Conservation (phyloP, 2,888 invertebrate species). For the Standfussiana lucernea region DNA sequence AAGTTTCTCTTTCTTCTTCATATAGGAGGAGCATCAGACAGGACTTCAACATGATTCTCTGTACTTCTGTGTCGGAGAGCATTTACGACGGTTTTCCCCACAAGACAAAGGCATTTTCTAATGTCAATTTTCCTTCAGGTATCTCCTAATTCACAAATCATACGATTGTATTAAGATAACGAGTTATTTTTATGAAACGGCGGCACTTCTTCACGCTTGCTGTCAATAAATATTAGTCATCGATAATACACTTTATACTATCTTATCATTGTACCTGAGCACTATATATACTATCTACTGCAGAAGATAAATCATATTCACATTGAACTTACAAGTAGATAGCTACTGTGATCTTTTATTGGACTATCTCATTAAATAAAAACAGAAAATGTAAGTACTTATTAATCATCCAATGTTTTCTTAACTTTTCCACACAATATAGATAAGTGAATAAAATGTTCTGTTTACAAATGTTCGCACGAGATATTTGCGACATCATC, state of each 20-base stretch:
- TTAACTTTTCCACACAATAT: not conserved
- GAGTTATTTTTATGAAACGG: not conserved
- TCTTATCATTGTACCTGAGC: not conserved
- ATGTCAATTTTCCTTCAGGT: not conserved
- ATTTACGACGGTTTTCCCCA: not conserved
- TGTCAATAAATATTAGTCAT: not conserved
- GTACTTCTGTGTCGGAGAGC: not conserved
- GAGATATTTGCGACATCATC: not conserved
- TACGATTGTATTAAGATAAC: not conserved
- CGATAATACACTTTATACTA: not conserved
- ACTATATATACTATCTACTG: not conserved
- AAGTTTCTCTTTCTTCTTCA: no score
- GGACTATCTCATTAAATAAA: not conserved
- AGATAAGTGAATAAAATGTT: not conserved
- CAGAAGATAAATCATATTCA: no score
- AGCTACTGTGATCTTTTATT: not conserved
- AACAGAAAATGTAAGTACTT: not conserved
- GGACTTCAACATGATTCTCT: not conserved
- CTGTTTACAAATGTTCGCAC: not conserved
- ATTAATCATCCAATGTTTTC: not conserved
- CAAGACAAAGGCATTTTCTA: not conserved
- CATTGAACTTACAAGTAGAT: not conserved
- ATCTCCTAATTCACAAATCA: not conserved
- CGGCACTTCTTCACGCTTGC: not conserved
- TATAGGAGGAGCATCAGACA: no score